phyloP scores from a whole-genome alignment of 2,797 vertebrate genomes.

The Gambusia yucatana region DNA sequence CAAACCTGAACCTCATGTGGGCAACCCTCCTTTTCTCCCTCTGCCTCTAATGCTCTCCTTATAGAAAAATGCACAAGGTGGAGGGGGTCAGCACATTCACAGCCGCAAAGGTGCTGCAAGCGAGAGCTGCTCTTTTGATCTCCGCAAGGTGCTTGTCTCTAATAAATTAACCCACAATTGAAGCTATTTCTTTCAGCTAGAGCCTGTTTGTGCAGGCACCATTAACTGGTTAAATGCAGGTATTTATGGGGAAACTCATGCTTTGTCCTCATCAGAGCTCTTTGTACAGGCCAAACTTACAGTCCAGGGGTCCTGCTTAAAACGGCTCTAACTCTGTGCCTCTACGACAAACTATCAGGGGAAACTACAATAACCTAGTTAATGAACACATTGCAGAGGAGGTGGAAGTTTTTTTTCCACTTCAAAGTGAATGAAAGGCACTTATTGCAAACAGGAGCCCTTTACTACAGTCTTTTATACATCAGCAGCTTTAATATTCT shows the following conservation, averaged over 20 bases:
- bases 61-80: constrained; percentile 75
- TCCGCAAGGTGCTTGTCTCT: constrained; percentile 74
- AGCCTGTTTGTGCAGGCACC: constrained; percentile 76
- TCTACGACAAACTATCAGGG: constrained; percentile 72
- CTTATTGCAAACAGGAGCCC: constrained; percentile 78
- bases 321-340: constrained; percentile 61
- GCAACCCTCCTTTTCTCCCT: constrained; percentile 39
- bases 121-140: constrained; percentile 78
- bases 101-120: constrained; percentile 78
- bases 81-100: constrained; percentile 79
- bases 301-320: constrained; percentile 70
- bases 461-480: constrained; percentile 41
- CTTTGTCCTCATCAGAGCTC: constrained; percentile 70
- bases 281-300: constrained; percentile 73
- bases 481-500: constrained; percentile 57
- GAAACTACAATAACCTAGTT: constrained; percentile 72
- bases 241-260: constrained; percentile 77
- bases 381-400: constrained; percentile 75
- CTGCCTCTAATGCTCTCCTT: constrained; percentile 64
- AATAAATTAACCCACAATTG: constrained; percentile 82
- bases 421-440: constrained; percentile 78
- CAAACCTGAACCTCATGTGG: constrained; percentile 82
- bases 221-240: constrained; percentile 78
- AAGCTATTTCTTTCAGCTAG: constrained; percentile 75
- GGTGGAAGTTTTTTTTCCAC: constrained; percentile 58